phyloP scores from a whole-genome alignment of 2,113 vertebrate species.

The Halcyon senegalensis region DNA sequence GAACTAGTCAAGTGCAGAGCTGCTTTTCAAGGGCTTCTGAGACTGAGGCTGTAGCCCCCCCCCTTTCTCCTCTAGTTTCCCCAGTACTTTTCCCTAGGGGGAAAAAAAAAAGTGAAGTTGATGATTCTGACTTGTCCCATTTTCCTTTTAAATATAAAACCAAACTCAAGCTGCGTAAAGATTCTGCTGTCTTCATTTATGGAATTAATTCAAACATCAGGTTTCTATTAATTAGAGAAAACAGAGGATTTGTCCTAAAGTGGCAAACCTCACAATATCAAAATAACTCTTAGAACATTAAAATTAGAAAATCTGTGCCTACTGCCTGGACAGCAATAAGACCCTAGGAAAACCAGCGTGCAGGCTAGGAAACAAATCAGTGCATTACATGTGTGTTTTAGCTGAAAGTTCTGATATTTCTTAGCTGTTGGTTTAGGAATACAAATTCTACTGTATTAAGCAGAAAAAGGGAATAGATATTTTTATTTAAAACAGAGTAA shows the following conservation, averaged over 20 bases:
- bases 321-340: neutral
- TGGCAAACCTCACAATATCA: neutral
- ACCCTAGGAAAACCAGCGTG: neutral
- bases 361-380: neutral
- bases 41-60: neutral
- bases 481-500: constrained; percentile 38
- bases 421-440: neutral
- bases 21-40: neutral
- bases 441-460: neutral
- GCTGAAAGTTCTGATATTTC: neutral
- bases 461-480: neutral
- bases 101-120: neutral
- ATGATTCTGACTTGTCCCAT: neutral
- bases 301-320: neutral
- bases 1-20: neutral
- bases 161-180: neutral
- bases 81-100: neutral
- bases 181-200: neutral
- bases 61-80: neutral
- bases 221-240: neutral
- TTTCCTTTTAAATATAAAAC: neutral
- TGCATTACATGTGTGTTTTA: neutral
- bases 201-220: neutral
- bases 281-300: neutral
- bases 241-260: neutral